Conservation (phyloP, 1,140 invertebrate species). For the Drosophila lowei region DNA sequence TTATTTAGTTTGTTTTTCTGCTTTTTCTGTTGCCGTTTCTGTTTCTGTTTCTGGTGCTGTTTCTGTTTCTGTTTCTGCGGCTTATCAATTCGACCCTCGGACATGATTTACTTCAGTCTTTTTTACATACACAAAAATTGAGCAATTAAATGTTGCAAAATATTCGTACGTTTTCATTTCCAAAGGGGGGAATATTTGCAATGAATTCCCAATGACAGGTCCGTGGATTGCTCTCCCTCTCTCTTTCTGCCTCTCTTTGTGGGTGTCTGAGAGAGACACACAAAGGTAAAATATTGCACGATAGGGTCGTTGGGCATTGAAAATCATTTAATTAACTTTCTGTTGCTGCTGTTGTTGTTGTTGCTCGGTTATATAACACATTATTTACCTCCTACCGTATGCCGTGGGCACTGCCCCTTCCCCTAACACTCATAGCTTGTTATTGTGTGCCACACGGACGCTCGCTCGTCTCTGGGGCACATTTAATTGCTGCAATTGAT, state of each 20-base stretch:
- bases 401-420: slow-evolving; percentile 18
- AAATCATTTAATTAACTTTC: slow-evolving; percentile 77
- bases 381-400: too few relatives aligned
- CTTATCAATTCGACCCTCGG: slow-evolving; percentile 54
- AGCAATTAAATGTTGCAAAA: slow-evolving; percentile 45
- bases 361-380: slow-evolving; percentile 63
- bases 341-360: slow-evolving; percentile 32
- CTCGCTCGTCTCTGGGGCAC: slow-evolving; percentile 47
- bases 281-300: slow-evolving; percentile 59
- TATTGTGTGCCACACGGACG: slow-evolving; percentile 7
- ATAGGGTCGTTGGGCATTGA: slow-evolving; percentile 56
- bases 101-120: slow-evolving; percentile 16
- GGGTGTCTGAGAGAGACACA: slow-evolving; percentile 12
- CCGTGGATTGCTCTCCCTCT: neutral
- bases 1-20: slow-evolving; percentile 43
- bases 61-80: too few relatives aligned
- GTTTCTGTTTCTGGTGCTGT: slow-evolving; percentile 19
- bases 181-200: slow-evolving; percentile 46
- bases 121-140: slow-evolving; percentile 47
- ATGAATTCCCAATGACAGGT: slow-evolving; percentile 25
- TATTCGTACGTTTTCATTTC: slow-evolving; percentile 20
- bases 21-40: slow-evolving; percentile 12
- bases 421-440: slow-evolving; percentile 63
- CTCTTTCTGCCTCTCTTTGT: slow-evolving; percentile 7
- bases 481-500: slow-evolving; percentile 80